Percentiles rank a stretch among this genome's conserved stretches.
phyloP scores from a whole-genome alignment of 2,888 invertebrate genomes.

The Tyria jacobaeae region DNA sequence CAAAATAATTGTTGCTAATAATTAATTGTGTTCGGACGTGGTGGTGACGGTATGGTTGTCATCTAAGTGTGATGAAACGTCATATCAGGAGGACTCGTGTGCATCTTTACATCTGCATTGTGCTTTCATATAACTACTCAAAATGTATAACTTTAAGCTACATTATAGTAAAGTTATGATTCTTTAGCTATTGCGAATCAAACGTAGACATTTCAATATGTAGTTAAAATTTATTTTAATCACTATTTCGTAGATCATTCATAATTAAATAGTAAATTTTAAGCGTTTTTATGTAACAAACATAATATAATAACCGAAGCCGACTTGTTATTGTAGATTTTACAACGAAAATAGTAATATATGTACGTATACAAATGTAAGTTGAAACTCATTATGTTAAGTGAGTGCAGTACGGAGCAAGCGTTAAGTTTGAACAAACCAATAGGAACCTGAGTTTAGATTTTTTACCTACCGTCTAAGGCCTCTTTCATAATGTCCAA shows the following conservation, averaged over 20 bases:
- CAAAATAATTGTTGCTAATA: slow-evolving; percentile 13
- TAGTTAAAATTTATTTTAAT: slow-evolving; percentile 58
- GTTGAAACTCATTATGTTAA: slow-evolving; percentile 55
- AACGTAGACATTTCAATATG: slow-evolving; percentile 61
- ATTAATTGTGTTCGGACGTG: slow-evolving; percentile 2
- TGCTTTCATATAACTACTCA: slow-evolving; percentile 59
- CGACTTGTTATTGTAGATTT: slow-evolving; percentile 80
- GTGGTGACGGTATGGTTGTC: slow-evolving; percentile 10
- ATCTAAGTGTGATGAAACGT: slow-evolving; percentile 46
- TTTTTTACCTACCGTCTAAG: slow-evolving; percentile 9
- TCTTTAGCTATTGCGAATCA: slow-evolving; percentile 61
- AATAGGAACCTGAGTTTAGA: slow-evolving; percentile 46
- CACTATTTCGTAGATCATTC: slow-evolving; percentile 50
- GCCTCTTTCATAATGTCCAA: slow-evolving; percentile 4
- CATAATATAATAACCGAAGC: slow-evolving; percentile 56
- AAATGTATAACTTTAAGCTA: slow-evolving; percentile 45
- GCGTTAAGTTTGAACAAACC: slow-evolving; percentile 51
- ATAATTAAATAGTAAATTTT: slow-evolving; percentile 47
- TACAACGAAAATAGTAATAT: slow-evolving; percentile 81
- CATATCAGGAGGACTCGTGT: slow-evolving; percentile 65
- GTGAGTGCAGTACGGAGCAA: slow-evolving; percentile 42
- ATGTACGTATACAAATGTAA: slow-evolving; percentile 67
- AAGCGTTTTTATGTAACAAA: slow-evolving; percentile 57
- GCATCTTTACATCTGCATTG: slow-evolving; percentile 57
- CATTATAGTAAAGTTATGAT: no score